phyloP scores from a whole-genome alignment of 30 jellyfish, hydroid and myxozoan genomes.

The Chrysaora quinquecirrha region DNA sequence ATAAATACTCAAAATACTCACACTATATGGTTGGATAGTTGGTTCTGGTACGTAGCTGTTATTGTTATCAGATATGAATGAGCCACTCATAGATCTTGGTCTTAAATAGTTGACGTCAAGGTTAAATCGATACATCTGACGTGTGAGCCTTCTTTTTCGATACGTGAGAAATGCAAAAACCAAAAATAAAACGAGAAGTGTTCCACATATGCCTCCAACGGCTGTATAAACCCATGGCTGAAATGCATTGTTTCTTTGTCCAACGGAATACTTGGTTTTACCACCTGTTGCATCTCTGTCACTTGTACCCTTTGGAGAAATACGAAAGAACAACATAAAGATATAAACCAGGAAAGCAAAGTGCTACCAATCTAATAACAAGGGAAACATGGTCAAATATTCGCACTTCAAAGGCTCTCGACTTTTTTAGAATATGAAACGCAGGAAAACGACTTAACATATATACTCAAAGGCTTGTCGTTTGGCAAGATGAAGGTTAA shows the following conservation, averaged over 20 bases:
- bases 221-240: constrained; percentile 78
- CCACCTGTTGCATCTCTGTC: constrained; percentile 6
- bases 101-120: constrained; percentile 51
- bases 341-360: too few relatives aligned
- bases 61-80: constrained; percentile 47
- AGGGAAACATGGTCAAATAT: too few relatives aligned
- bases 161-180: constrained; percentile 69
- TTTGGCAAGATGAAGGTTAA: too few relatives aligned
- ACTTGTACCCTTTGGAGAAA: background rate
- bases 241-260: background rate
- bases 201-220: constrained; percentile 81
- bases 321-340: too few relatives aligned
- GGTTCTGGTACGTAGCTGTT: constrained; percentile 68
- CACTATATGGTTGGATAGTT: background rate
- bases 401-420: too few relatives aligned
- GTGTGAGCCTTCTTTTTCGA: constrained; percentile 45
- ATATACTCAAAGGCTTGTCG: too few relatives aligned
- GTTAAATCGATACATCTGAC: constrained; percentile 45
- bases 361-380: too few relatives aligned
- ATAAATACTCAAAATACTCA: too few relatives aligned
- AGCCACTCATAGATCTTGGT: constrained; percentile 53
- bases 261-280: background rate
- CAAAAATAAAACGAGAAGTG: constrained; percentile 55
- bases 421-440: too few relatives aligned
- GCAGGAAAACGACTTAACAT: too few relatives aligned